A percentile compares a stretch with the other conserved stretches of the same genome.
These are phyloP conservation scores for Synergus laeviventris DNA, from an alignment of 2,888 invertebrate species.

Conservation along the genomic window DNA sequence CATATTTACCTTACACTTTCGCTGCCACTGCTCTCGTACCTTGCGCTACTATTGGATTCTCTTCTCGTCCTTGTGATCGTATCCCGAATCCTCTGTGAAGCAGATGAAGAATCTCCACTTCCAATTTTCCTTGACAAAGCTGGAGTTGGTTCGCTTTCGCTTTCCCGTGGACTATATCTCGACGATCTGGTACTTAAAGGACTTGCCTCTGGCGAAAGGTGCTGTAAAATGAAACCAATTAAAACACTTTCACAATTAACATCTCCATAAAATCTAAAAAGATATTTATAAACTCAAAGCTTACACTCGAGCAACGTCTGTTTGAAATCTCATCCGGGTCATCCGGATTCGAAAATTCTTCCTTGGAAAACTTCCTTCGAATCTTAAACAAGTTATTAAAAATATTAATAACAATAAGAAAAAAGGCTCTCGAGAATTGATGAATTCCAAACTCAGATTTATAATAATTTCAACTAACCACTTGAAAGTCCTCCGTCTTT, in stretches of 20 bases:
- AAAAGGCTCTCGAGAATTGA: background rate
- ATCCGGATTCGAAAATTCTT: conserved; percentile 72
- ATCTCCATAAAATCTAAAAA: background rate
- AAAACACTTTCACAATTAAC: background rate
- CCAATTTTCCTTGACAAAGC: conserved; percentile 71
- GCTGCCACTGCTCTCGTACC: conserved; percentile 74
- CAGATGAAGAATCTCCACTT: conserved; percentile 68
- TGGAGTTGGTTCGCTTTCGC: conserved; percentile 74
- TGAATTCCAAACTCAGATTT: background rate
- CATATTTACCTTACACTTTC: conserved; percentile 69
- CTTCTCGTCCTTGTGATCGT: conserved; percentile 73
- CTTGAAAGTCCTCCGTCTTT: conserved; percentile 63
- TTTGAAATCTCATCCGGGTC: conserved; percentile 71
- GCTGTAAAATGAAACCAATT: conserved; percentile 58
- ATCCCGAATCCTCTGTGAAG: conserved; percentile 73
- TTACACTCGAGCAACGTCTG: conserved; percentile 72
- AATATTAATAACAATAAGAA: conserved; percentile 4
- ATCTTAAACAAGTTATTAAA: conserved; percentile 53
- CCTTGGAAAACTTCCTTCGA: conserved; percentile 68
- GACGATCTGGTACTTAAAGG: conserved; percentile 73
- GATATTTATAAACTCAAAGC: conserved; percentile 49
- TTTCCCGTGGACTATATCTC: conserved; percentile 73
- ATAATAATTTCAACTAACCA: conserved; percentile 55
- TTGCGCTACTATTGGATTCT: conserved; percentile 72
- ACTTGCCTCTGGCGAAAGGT: conserved; percentile 73